Evolutionary conservation across 1,140 invertebrate species (phyloP), one percentile per base, ranked within the genome.

Genomic region (Tetranychus cinnabarinus): DNA sequence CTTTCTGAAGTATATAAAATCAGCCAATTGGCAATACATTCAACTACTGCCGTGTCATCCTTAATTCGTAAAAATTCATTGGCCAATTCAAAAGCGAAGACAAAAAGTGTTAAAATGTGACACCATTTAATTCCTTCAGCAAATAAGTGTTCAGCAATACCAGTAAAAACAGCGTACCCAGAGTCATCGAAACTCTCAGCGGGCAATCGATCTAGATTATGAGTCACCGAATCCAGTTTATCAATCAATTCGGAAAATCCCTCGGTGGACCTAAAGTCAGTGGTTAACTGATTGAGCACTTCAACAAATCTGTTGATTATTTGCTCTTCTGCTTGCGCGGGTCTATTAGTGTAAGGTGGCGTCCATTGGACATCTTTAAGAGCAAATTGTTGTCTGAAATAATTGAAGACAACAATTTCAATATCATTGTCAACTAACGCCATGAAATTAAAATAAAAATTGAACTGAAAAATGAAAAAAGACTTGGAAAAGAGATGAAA

Each of bases 111-210:
- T 2, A 76, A 72, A 37, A 76, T 69, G 50, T 72, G 59, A 2
- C 73, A 70, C 75, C 75, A 76, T 61, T 72, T 73, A 13, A 74
- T 70, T 36, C 72, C 74, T 61, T 76, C 71, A 59, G 60, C 65
- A 64, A 76, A 76, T 36, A 75, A 66, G 64, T 76, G 73, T 46
- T 73, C 66, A 35, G 69, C 69, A 39, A 76, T 69, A 15, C 67
- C 68, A n/a, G 64, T 63, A 61, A 76, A 74, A 4, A 73, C 7
- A 31, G 1, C 12, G 15, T 58, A 58, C 31, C 42, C 57, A 10
- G 12, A 12, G 8, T 35, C 13, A 56, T 36, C 55, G 12, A 36
- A 3, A 34, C 13, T 12, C 1, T 15, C 33, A 56, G 13, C 33
- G 1, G 34, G 10, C 1, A 31, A n/a, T n/a, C 13, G n/a, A 6